Percentiles rank a stretch among this genome's conserved stretches.
Conservation (phyloP, 2,113 vertebrate genomes). For the Galbula dea region DNA sequence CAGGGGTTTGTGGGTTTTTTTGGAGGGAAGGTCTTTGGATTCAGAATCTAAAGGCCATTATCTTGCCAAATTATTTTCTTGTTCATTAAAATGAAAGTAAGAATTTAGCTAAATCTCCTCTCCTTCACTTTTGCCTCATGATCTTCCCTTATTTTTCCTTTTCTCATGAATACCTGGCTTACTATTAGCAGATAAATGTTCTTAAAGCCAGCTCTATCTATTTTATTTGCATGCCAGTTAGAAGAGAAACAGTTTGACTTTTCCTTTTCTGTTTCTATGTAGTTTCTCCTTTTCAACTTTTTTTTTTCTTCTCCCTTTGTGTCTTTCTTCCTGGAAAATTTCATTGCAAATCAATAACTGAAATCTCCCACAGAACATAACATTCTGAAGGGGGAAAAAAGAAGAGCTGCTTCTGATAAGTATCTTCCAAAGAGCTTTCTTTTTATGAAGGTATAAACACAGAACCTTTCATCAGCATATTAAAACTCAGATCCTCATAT, state of each 20-base stretch:
- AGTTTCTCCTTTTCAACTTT: background rate
- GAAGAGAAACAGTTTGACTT: background rate
- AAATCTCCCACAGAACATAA: background rate
- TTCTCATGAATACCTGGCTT: background rate
- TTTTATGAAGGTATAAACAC: background rate
- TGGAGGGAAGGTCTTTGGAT: background rate
- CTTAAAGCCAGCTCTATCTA: background rate
- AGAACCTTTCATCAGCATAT: background rate
- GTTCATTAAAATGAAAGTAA: background rate
- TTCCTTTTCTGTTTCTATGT: background rate
- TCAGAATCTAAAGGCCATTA: background rate
- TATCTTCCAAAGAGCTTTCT: background rate
- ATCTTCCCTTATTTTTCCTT: background rate
- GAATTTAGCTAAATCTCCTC: background rate
- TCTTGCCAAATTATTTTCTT: background rate
- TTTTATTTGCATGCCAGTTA: background rate
- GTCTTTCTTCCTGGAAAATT: background rate
- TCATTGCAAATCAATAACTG: background rate
- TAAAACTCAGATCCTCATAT: background rate
- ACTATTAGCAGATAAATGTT: background rate
- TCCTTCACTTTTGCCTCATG: background rate
- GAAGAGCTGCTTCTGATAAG: background rate
- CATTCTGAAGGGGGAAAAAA: background rate
- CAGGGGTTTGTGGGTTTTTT: background rate
- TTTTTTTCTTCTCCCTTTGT: background rate